Base-by-base conservation (phyloP, 2,888 invertebrate species). In the Chloroclysta siterata region DNA sequence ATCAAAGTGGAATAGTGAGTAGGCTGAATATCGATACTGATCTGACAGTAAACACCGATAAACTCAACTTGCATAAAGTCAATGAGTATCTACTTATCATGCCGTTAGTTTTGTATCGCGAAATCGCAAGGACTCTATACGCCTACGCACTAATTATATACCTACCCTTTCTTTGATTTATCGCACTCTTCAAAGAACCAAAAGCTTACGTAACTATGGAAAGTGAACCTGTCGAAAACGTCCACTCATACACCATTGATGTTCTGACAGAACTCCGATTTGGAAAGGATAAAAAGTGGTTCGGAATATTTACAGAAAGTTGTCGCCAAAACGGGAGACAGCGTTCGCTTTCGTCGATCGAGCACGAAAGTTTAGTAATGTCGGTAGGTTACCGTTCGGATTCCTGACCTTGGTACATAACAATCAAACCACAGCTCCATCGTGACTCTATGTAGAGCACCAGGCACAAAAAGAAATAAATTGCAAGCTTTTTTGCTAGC, bases 251-350 rank as follows among this genome's bases (percentile, higher is more conserved):
- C 78, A 81, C 85, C 84, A 88, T 88, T 85, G 89, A 88, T 84
- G 87, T 76, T 81, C 84, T 86, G 86, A 85, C 84, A 83, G 84
- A 84, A 82, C 81, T 84, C 81, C 79, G 80, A 87, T 87, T 88
- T 84, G 85, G 86, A 87, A 88, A 87, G 85, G 85, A 86, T 85
- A 91, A 91, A 92, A 91, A 90, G 88, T 84, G 79, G 88, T 85
- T 84, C 79, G 62, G 85, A 76, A 80, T 81, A 79, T 83, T 83
- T 80, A 84, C 87, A 84, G 90, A 90, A 91, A 90, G 89, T 87
- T 89, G 88, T 86, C 85, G 77, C 86, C 86, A 80, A 89, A 88
- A 81, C 84, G 80, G 88, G 86, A 85, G 84, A 72, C 79, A 79
- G 79, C 82, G 79, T 87, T 92, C 92, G 89, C 89, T 93, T 92